These are phyloP conservation scores for Drosophila demipolita DNA, from an alignment of 2,888 invertebrate species.

Conservation along the genomic window DNA sequence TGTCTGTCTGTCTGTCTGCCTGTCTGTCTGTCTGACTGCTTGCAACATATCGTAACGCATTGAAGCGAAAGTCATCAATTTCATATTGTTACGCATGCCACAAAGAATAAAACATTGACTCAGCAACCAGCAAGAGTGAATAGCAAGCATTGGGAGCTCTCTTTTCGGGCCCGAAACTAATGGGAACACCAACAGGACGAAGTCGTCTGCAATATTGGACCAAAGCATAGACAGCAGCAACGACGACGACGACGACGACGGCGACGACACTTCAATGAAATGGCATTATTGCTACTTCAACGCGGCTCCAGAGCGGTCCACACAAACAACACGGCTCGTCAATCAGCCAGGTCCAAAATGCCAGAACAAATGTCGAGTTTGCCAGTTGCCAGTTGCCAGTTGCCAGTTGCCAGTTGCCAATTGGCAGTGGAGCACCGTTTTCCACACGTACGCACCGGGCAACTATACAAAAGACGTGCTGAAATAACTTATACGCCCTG, in stretches of 20 bases:
- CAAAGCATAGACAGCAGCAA: conserved; percentile 39
- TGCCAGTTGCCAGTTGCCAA: conserved; percentile 32
- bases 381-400: conserved; percentile 23
- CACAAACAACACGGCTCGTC: conserved; percentile 50
- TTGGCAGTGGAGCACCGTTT: conserved; percentile 59
- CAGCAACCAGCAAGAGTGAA: conserved; percentile 3
- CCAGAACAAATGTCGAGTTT: conserved; percentile 17
- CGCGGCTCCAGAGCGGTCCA: conserved; percentile 45
- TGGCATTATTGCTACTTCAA: conserved; percentile 79
- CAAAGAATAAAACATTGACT: conserved; percentile 56
- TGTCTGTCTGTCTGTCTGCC: conserved; percentile 28
- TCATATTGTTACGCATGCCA: conserved; percentile 81
- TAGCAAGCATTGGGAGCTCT: neutral
- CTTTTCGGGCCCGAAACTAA: conserved; percentile 47
- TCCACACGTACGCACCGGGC: conserved; percentile 76
- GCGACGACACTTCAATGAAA: conserved; percentile 70
- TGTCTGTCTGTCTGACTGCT: conserved; percentile 43
- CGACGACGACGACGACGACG: conserved; percentile 44
- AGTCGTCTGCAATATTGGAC: conserved; percentile 49
- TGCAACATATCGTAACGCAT: conserved; percentile 74
- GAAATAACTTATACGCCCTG: conserved; percentile 77
- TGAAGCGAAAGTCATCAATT: conserved; percentile 80
- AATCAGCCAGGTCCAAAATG: conserved; percentile 53
- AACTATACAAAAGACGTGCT: conserved; percentile 75
- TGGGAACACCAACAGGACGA: conserved; percentile 55